Base-by-base conservation (phyloP, 1,140 invertebrate species). In the Cotesia glomerata region DNA sequence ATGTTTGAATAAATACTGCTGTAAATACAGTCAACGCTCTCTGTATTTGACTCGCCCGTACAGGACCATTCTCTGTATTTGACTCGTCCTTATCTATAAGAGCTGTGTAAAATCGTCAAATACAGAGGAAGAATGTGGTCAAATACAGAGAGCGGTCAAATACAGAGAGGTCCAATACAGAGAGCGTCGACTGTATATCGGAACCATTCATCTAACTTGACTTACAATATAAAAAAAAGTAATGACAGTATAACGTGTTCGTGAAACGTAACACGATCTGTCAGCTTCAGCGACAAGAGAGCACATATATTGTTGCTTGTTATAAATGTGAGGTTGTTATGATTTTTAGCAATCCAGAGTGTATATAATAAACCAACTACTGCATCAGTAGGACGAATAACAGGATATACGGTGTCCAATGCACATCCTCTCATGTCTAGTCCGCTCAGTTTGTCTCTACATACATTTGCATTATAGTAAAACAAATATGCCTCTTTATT, bases 321-420 rank as follows among this genome's bases (percentile, higher is more conserved):
- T 61, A 65, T 78, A 71, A 72, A 65, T 70, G 74, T 74, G 68
- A 66, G 61, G 69, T 72, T 83, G 80, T 84, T 83, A 84, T 84
- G 81, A 80, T 79, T 84, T 82, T 77, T 75, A 76, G 78, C 74
- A 56, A 75, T 74, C 35, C 2, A 26, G 16, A 65, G 77, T 77
- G 75, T 68, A 82, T 79, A 78, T 81, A 67, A 51, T 56, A 32
- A 56, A 63, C 45, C 5, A 61, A 70, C 67, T 74, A 74, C 77
- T 72, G 74, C 80, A 54, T 14, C 52, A 82, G 81, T 84, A 82
- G 84, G 81, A 79, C 84, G 82, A 86, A 86, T 86, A 87, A 87
- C 86, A 87, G 86, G 86, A 87, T 87, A 87, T 85, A 83, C 80
- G 82, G 85, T 87, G 86, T 86, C 86, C 85, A 80, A 85, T 87